Evolutionary conservation across 2,888 invertebrate genomes (phyloP).

Genomic region (Leptura quadrifasciata): DNA sequence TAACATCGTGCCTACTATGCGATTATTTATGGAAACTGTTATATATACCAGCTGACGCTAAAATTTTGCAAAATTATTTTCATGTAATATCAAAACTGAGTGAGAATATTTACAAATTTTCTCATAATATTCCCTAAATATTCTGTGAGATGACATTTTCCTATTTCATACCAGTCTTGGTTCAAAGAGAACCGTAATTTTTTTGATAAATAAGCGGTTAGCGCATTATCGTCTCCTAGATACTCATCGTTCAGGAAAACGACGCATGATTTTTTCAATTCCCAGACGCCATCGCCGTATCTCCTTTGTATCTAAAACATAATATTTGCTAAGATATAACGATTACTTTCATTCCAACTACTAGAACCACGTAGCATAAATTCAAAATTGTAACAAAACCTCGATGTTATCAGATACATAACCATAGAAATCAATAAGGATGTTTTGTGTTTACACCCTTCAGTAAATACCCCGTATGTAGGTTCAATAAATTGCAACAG

Average conservation of each 20-base stretch:
- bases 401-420: no score
- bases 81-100: neutral
- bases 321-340: no score
- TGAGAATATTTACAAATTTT: slow-evolving; percentile 57
- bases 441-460: no score
- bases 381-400: no score
- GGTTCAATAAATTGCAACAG: no score
- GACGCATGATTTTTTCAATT: slow-evolving; percentile 73
- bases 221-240: slow-evolving; percentile 76
- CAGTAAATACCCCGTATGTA: no score
- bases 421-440: no score
- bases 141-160: slow-evolving; percentile 72
- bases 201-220: slow-evolving; percentile 73
- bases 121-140: slow-evolving; percentile 72
- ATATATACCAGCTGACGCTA: slow-evolving; percentile 78
- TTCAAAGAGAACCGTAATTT: slow-evolving; percentile 74
- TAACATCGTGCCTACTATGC: slow-evolving; percentile 75
- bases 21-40: slow-evolving; percentile 74
- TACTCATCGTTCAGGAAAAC: slow-evolving; percentile 75
- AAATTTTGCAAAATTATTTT: slow-evolving; percentile 63
- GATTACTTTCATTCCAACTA: no score
- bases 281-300: slow-evolving; percentile 74
- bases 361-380: no score
- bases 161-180: slow-evolving; percentile 74
- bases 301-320: slow-evolving; percentile 65